Percentiles rank a stretch among this genome's conserved stretches.
Evolutionary conservation across 2,113 vertebrate genomes (phyloP).

Genomic region (Elaphurus davidianus): DNA sequence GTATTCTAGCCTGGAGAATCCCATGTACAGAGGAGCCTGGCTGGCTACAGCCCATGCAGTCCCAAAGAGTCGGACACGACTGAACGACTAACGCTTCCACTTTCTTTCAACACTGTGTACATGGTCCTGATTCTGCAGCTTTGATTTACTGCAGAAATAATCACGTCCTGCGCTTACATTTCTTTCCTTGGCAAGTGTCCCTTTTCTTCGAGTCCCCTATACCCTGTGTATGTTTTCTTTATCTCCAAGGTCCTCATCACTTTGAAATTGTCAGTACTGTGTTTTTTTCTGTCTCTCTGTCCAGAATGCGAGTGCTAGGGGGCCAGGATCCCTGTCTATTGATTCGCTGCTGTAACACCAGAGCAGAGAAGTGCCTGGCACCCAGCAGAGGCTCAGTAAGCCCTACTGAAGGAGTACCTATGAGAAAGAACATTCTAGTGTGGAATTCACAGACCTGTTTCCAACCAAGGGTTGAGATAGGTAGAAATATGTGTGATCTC

Average conservation of each 20-base stretch:
- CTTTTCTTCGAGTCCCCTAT: not conserved
- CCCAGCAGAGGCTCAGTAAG: not conserved
- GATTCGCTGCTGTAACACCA: not conserved
- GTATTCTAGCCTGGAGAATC: not conserved
- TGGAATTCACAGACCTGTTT: not conserved
- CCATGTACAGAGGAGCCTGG: not conserved
- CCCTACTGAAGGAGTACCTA: not conserved
- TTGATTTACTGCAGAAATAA: not conserved
- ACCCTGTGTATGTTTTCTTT: not conserved
- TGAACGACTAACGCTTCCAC: not conserved
- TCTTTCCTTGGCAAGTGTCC: not conserved
- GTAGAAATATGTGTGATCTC: not conserved
- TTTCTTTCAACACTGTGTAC: not conserved
- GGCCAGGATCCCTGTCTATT: not conserved
- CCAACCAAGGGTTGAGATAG: not conserved
- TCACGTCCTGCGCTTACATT: not conserved
- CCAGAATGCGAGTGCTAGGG: not conserved
- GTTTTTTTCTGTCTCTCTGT: not conserved
- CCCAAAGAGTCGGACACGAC: not conserved
- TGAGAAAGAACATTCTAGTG: not conserved
- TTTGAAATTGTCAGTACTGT: not conserved
- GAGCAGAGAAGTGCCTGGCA: not conserved
- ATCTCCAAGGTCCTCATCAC: not conserved
- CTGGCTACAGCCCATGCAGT: not conserved
- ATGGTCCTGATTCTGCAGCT: not conserved